Evolutionary conservation across 2,888 invertebrate species (phyloP).

Genomic region (Holacanthella duospinosa): DNA sequence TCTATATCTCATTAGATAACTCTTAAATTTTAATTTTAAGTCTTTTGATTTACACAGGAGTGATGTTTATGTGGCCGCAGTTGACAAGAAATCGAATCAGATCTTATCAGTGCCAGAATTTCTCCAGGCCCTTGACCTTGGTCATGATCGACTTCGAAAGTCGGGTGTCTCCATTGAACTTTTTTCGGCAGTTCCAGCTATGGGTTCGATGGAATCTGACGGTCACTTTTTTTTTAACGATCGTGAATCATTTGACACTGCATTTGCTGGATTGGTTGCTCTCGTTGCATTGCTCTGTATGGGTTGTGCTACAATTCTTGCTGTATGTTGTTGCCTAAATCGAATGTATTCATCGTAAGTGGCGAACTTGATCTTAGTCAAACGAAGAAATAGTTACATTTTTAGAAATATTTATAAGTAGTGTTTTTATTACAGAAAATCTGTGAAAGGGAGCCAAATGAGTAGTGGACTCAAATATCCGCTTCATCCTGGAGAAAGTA

Average conservation of each 20-base stretch:
- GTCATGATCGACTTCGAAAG: constrained; percentile 69
- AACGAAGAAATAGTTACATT: neutral
- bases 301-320: constrained; percentile 72
- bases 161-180: constrained; percentile 62
- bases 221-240: constrained; percentile 41
- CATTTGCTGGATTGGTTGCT: constrained; percentile 55
- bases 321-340: constrained; percentile 76
- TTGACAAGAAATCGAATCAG: constrained; percentile 50
- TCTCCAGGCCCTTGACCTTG: constrained; percentile 67
- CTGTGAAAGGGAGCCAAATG: constrained; percentile 20
- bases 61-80: constrained; percentile 73
- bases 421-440: constrained; percentile 15
- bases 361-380: neutral
- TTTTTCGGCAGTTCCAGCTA: constrained; percentile 55
- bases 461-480: constrained; percentile 30
- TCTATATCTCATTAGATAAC: no score
- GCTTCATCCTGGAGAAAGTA: constrained; percentile 24
- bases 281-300: constrained; percentile 74
- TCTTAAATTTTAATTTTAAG: no score
- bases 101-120: constrained; percentile 64
- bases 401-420: constrained; percentile 3
- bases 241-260: constrained; percentile 73
- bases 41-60: no score
- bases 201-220: constrained; percentile 18
- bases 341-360: constrained; percentile 53